Conservation (phyloP, 2,888 invertebrate genomes). For the Lasius fuliginosus region DNA sequence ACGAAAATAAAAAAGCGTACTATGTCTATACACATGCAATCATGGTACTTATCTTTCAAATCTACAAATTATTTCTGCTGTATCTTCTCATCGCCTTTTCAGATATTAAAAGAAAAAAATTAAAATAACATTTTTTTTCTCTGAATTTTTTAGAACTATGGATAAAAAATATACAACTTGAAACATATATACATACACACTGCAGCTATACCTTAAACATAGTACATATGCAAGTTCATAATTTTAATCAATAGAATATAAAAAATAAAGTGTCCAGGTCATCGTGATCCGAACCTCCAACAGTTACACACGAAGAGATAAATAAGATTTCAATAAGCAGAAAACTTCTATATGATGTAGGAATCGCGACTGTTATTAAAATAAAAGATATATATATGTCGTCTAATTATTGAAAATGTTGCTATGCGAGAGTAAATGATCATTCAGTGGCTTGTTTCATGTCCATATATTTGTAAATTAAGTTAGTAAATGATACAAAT, state of each 20-base stretch:
- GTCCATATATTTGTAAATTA: constrained; percentile 71
- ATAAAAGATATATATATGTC: constrained; percentile 69
- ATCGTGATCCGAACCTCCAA: constrained; percentile 72
- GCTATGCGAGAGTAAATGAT: constrained; percentile 57
- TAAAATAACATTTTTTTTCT: neutral
- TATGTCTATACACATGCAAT: constrained; percentile 28
- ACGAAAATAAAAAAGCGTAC: constrained; percentile 54
- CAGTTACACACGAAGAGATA: constrained; percentile 57
- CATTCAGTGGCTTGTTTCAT: constrained; percentile 67
- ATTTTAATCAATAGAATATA: constrained; percentile 65
- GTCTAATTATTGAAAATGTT: constrained; percentile 65
- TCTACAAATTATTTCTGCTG: constrained; percentile 35
- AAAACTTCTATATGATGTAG: constrained; percentile 65
- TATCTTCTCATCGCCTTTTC: constrained; percentile 10
- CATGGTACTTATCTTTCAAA: constrained; percentile 43
- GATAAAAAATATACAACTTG: constrained; percentile 35
- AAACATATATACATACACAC: constrained; percentile 39
- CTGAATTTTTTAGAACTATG: constrained; percentile 17
- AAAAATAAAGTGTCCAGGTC: constrained; percentile 69
- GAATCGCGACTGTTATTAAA: constrained; percentile 66
- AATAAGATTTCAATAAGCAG: constrained; percentile 55
- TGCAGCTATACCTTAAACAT: constrained; percentile 51
- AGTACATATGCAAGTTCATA: constrained; percentile 49
- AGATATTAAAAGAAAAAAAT: neutral
- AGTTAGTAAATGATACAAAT: constrained; percentile 67